Evolutionary conservation across 2,797 vertebrate species (phyloP).

Genomic region (Smutsia temminckii): DNA sequence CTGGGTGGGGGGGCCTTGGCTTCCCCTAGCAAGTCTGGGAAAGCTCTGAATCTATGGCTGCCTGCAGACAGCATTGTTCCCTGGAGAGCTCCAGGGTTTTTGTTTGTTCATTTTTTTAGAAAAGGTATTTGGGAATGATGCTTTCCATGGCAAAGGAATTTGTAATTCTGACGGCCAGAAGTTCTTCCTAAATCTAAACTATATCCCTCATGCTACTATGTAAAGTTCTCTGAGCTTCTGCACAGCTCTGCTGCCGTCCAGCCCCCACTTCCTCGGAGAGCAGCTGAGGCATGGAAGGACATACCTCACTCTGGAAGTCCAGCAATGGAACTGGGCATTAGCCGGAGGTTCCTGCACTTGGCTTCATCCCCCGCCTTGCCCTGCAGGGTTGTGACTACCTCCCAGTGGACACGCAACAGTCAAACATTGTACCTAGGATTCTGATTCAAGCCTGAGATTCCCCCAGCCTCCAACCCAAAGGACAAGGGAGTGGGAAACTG

Average conservation of each 20-base stretch:
- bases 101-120: neutral
- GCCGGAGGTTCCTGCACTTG: neutral
- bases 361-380: neutral
- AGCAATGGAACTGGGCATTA: neutral
- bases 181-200: neutral
- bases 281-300: no score
- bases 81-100: neutral
- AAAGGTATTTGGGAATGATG: neutral
- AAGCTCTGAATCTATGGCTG: neutral
- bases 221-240: neutral
- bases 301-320: neutral
- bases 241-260: accelerated
- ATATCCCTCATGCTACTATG: neutral
- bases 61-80: accelerated
- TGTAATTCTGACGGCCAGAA: neutral
- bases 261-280: neutral
- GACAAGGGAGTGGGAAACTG: neutral
- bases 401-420: accelerated
- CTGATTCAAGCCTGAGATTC: neutral
- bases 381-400: neutral
- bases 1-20: neutral
- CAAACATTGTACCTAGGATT: neutral
- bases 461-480: neutral
- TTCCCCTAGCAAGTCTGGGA: neutral
- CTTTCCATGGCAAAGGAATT: neutral